Percentiles rank a stretch among this genome's conserved stretches.
Evolutionary conservation across 2,888 invertebrate species (phyloP).

Genomic region (Netelia virgata): DNA sequence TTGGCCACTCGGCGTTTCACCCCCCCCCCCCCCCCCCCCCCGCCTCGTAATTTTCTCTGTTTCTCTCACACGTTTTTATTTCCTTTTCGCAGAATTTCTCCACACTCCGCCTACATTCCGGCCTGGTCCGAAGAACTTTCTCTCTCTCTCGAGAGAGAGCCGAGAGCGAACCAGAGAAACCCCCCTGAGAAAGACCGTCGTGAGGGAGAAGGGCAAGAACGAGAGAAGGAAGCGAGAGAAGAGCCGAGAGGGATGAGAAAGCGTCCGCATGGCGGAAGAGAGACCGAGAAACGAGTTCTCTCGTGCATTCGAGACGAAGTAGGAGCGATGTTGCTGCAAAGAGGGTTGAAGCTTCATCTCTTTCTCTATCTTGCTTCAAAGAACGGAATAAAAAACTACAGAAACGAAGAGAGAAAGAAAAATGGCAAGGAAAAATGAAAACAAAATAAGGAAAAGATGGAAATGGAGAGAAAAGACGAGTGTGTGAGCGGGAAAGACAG

Average conservation of each 20-base stretch:
- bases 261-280: constrained; percentile 52
- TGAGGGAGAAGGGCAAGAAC: constrained; percentile 21
- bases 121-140: constrained; percentile 62
- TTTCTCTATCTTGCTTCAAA: constrained; percentile 6
- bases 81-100: constrained; percentile 48
- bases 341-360: constrained; percentile 5
- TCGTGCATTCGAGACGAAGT: constrained; percentile 31
- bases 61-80: constrained; percentile 28
- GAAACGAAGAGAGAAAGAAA: constrained; percentile 68
- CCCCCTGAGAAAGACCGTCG: constrained; percentile 41
- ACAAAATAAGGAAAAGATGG: constrained; percentile 41
- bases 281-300: constrained; percentile 44
- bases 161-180: constrained; percentile 36
- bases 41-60: constrained; percentile 32
- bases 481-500: constrained; percentile 62
- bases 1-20: neutral
- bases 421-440: constrained; percentile 33
- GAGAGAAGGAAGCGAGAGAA: constrained; percentile 15
- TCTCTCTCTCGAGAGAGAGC: constrained; percentile 53
- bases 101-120: constrained; percentile 53
- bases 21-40: constrained; percentile 24
- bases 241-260: constrained; percentile 47
- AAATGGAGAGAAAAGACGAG: constrained; percentile 56
- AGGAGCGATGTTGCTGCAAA: constrained; percentile 33
- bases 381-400: constrained; percentile 58